phyloP scores from a whole-genome alignment of 2,888 invertebrate genomes.

The Erpobdella octoculata region DNA sequence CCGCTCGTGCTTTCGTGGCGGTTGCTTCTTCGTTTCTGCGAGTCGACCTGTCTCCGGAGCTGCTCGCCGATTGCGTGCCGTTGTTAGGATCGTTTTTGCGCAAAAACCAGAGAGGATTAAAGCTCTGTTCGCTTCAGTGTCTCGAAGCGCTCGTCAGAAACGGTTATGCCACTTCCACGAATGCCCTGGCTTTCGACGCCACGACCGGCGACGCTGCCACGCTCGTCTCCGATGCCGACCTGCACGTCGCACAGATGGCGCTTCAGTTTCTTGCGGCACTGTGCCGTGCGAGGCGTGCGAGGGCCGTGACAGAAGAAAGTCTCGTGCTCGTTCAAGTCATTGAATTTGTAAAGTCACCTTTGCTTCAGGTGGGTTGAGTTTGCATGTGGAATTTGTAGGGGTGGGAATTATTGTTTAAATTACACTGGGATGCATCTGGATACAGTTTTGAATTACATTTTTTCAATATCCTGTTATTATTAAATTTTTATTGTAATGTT shows the following conservation, averaged over 20 bases:
- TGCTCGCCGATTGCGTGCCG: conserved; percentile 78
- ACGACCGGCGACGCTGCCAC: conserved; percentile 82
- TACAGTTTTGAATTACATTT: too few species aligned
- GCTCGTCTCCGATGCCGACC: conserved; percentile 81
- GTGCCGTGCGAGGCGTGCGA: conserved; percentile 44
- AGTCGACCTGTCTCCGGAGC: conserved; percentile 70
- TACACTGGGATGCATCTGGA: too few species aligned
- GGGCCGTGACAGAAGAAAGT: conserved; percentile 42
- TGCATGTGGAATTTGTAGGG: too few species aligned
- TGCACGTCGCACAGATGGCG: conserved; percentile 82
- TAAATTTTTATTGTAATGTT: too few species aligned
- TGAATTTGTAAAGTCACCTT: conserved; percentile 76
- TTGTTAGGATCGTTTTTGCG: conserved; percentile 85
- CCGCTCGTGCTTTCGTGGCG: conserved; percentile 88
- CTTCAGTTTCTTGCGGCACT: conserved; percentile 49
- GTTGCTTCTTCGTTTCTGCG: conserved; percentile 72
- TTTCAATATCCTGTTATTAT: too few species aligned
- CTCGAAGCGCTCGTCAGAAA: conserved; percentile 82
- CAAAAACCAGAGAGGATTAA: conserved; percentile 90
- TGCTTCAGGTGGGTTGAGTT: conserved; percentile 69
- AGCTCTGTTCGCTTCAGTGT: conserved; percentile 78
- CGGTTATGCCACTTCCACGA: conserved; percentile 50
- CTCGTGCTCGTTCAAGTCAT: conserved; percentile 61
- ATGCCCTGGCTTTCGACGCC: conserved; percentile 67
- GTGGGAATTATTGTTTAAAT: too few species aligned